These are phyloP conservation scores for Eristalis tenax DNA, from an alignment of 2,888 invertebrate genomes.

Conservation along the genomic window DNA sequence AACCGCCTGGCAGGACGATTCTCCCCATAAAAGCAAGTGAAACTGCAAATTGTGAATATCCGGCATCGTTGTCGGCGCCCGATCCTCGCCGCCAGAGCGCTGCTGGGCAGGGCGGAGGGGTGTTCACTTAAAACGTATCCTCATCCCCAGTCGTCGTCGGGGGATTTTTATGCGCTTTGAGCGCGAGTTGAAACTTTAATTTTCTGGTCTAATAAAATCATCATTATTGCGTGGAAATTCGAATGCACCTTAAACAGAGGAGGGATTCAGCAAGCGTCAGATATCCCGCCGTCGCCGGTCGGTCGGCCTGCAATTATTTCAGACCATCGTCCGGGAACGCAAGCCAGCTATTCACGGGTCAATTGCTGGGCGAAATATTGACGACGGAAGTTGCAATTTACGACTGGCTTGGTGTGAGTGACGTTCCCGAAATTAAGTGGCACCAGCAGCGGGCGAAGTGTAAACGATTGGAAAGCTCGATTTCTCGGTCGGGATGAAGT, in stretches of 20 bases:
- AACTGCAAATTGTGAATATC: constrained; percentile 58
- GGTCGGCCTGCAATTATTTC: constrained; percentile 43
- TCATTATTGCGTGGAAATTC: constrained; percentile 60
- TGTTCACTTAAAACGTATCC: constrained; percentile 60
- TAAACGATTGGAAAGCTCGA: not conserved
- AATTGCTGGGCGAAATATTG: constrained; percentile 28
- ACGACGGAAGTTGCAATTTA: constrained; percentile 8
- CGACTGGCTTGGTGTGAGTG: constrained; percentile 18
- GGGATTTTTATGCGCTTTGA: constrained; percentile 41
- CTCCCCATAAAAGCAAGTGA: constrained; percentile 38
- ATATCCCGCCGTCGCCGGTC: not conserved
- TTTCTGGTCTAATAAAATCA: constrained; percentile 72
- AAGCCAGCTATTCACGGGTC: constrained; percentile 26
- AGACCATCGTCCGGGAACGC: constrained; percentile 33
- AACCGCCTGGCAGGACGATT: constrained; percentile 13
- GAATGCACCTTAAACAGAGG: constrained; percentile 17
- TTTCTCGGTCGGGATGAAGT: not conserved
- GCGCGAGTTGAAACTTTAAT: constrained; percentile 63
- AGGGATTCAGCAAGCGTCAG: not conserved
- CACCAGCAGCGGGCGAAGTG: constrained; percentile 5
- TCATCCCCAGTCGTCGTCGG: not conserved
- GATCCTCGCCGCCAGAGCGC: no score
- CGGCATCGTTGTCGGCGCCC: constrained; percentile 9
- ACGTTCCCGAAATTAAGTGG: constrained; percentile 36
- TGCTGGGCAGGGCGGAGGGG: not conserved